Evolutionary conservation across 1,140 invertebrate genomes (phyloP), one percentile per base, ranked within the genome.

Genomic region (Zophobas morio): DNA sequence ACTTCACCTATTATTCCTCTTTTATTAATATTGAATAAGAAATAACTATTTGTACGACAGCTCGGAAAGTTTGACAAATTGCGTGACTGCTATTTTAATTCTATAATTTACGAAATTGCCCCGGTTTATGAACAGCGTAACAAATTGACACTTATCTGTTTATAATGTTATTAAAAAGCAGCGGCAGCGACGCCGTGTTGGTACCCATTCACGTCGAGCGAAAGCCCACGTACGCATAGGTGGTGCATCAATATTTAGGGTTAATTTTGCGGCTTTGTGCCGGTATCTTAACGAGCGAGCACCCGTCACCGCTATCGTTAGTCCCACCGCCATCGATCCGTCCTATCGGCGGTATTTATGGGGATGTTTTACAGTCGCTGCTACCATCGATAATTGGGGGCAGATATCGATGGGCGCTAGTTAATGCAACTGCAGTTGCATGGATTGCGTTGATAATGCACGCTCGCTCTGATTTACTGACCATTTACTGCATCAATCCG

Each of bases 361-460:
- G 51, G 63, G 75, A 77, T 77, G 71, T 78, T 78, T 78, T 78
- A 78, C 66, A 74, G 76, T 37, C 60, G 54, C 71, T 60, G 56
- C 39, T 56, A 53, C 63, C 70, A 71, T 70, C 71, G 71, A 74
- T 78, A 78, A 78, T 78, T 78, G 70, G 51, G 53, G 57, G 70
- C 71, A 78, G 70, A 71, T 63, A 60, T 63, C 54, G 70, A 51
- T 71, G 71, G 71, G 57, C 72, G 71, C 39, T 78, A 78, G 75
- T 80, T 81, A 76, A 78, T 76, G 80, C 76, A 78, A 76, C 77
- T 78, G 73, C 76, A 78, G 76, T 78, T 79, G 70, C 78, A 72
- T 71, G 76, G 77, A 78, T 80, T 80, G 77, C 77, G 74, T 80
- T 77, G 77, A 80, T 78, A 80, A 80, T 80, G 77, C 60, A 66